Conservation (phyloP, 2,113 vertebrate genomes). For the Orthonyx spaldingii region DNA sequence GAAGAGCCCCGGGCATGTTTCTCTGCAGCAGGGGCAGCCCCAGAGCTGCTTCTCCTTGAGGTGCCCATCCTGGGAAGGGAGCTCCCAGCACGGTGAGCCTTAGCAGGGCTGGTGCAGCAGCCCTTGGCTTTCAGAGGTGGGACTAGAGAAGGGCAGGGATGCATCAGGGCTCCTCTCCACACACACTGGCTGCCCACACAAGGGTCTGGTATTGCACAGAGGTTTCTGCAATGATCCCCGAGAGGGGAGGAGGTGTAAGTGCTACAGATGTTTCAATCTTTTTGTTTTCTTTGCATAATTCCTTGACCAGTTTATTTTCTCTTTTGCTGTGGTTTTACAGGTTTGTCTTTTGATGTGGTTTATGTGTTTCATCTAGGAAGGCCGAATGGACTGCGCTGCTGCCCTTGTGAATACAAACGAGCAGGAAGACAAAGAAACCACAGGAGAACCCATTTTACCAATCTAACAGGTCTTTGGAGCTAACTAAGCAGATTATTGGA, state of each 20-base stretch:
- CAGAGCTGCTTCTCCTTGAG: not conserved
- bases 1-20: rapidly evolving
- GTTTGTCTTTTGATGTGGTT: not conserved
- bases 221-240: not conserved
- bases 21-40: rapidly evolving
- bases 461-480: not conserved
- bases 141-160: not conserved
- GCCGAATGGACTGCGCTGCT: not conserved
- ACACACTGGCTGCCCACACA: not conserved
- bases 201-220: not conserved
- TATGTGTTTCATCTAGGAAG: rapidly evolving
- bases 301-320: not conserved
- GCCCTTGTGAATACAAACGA: not conserved
- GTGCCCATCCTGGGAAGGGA: rapidly evolving
- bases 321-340: rapidly evolving
- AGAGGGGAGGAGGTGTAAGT: rapidly evolving
- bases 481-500: not conserved
- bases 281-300: not conserved
- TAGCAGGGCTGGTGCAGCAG: not conserved
- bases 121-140: rapidly evolving
- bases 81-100: rapidly evolving
- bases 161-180: not conserved
- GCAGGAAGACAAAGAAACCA: not conserved
- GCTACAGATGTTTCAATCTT: not conserved
- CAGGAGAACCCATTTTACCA: not conserved